phyloP scores from a whole-genome alignment of 2,797 vertebrate species.

The Myoxocephalus aenaeus region DNA sequence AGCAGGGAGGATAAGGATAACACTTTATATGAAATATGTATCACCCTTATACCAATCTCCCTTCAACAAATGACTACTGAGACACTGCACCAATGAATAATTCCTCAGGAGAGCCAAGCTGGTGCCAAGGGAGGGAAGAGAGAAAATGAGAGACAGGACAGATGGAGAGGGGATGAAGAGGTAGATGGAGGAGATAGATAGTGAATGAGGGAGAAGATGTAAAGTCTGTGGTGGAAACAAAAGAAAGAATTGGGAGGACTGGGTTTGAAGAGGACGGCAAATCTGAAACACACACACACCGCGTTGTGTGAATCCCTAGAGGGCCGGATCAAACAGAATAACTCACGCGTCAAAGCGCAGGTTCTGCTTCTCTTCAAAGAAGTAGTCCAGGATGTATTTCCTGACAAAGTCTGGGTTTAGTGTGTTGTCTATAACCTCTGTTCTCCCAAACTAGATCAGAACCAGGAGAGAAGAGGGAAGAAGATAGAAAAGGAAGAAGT shows the following conservation, averaged over 20 bases:
- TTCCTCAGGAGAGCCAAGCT: constrained; percentile 65
- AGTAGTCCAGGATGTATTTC: constrained; percentile 96
- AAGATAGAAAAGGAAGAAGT: constrained; percentile 30
- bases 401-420: constrained; percentile 96
- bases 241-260: constrained; percentile 34
- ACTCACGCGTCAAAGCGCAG: constrained; percentile 97
- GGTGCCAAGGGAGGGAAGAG: constrained; percentile 30
- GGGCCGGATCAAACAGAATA: constrained; percentile 69
- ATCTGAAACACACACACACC: constrained; percentile 38
- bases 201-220: constrained; percentile 35
- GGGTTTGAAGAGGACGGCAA: constrained; percentile 22
- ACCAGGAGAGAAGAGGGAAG: constrained; percentile 36
- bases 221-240: constrained; percentile 38
- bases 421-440: constrained; percentile 96
- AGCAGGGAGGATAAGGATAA: constrained; percentile 71
- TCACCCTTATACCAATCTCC: constrained; percentile 71
- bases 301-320: constrained; percentile 38
- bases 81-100: constrained; percentile 75
- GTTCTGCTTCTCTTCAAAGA: constrained; percentile 97
- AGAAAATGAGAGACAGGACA: constrained; percentile 40
- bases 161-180: constrained; percentile 29
- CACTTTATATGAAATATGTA: constrained; percentile 81
- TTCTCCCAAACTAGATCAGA: constrained; percentile 91
- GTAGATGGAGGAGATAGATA: constrained; percentile 22
- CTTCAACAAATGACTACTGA: constrained; percentile 69